A percentile compares a stretch with the other conserved stretches of the same genome.
These are phyloP conservation scores for Hydraecia micacea DNA, from an alignment of 2,888 invertebrate genomes.

Conservation along the genomic window DNA sequence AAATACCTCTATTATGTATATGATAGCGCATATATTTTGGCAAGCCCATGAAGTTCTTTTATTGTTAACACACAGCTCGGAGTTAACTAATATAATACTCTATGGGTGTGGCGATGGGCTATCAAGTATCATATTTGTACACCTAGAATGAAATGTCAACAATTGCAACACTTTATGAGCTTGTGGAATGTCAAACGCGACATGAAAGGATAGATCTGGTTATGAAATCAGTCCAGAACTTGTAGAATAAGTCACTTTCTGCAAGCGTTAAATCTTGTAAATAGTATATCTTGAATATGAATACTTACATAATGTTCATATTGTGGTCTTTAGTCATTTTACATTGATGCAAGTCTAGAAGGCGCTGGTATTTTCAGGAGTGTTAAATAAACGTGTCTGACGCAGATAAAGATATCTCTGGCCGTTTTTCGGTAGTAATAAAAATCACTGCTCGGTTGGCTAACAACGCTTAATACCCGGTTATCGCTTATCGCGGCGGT, in stretches of 20 bases:
- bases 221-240: conserved; percentile 19
- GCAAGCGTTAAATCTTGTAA: background rate
- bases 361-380: conserved; percentile 1
- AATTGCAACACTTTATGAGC: conserved; percentile 46
- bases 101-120: conserved; percentile 49
- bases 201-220: conserved; percentile 22
- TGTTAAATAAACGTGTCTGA: conserved; percentile 46
- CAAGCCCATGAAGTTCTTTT: conserved; percentile 33
- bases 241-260: background rate
- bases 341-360: background rate
- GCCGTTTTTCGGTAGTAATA: conserved; percentile 83
- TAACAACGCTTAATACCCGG: conserved; percentile 86
- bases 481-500: conserved; percentile 86
- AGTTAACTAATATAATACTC: conserved; percentile 28
- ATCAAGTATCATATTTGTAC: conserved; percentile 51
- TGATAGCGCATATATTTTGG: conserved; percentile 36
- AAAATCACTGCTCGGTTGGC: conserved; percentile 87
- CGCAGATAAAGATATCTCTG: conserved; percentile 77
- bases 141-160: conserved; percentile 47
- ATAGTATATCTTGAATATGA: background rate
- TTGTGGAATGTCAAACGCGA: conserved; percentile 45
- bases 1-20: conserved; percentile 31
- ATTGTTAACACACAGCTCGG: conserved; percentile 28
- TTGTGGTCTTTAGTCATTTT: background rate
- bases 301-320: background rate